Percentiles rank a stretch among this genome's conserved stretches.
Evolutionary conservation across 2,888 invertebrate genomes (phyloP).

Genomic region (Rambutsinella grinnellia): DNA sequence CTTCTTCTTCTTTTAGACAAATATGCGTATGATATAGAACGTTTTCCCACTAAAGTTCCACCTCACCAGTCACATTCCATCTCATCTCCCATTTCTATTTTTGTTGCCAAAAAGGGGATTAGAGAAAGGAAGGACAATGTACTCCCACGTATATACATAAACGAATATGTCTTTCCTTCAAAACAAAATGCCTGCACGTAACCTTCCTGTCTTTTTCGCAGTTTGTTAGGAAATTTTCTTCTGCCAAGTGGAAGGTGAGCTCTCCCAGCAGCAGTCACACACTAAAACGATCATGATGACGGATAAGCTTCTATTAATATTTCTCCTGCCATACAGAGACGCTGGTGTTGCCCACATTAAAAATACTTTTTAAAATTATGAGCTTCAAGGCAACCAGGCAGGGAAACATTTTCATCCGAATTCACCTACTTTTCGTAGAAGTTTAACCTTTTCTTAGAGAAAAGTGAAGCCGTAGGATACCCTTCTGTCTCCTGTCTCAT

Average conservation of each 20-base stretch:
- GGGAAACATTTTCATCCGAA: slow-evolving; percentile 41
- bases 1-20: slow-evolving; percentile 3
- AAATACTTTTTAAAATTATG: slow-evolving; percentile 18
- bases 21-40: neutral
- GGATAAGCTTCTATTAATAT: slow-evolving; percentile 49
- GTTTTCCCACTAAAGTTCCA: neutral
- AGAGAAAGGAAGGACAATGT: slow-evolving; percentile 3
- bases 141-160: neutral
- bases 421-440: neutral
- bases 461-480: neutral
- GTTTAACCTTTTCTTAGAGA: neutral
- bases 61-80: slow-evolving; percentile 25
- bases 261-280: slow-evolving; percentile 18
- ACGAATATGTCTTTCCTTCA: neutral
- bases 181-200: neutral
- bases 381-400: slow-evolving; percentile 18
- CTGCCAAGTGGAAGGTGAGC: slow-evolving; percentile 1
- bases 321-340: slow-evolving; percentile 2
- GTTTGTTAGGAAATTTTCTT: slow-evolving; percentile 21
- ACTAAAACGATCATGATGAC: slow-evolving; percentile 30
- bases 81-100: slow-evolving; percentile 17
- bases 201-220: neutral
- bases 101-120: slow-evolving; percentile 42
- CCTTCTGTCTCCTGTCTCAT: slow-evolving; percentile 44
- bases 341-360: neutral